These are phyloP conservation scores for Lasioglossum malachurum DNA, from an alignment of 2,888 invertebrate species.

Conservation along the genomic window DNA sequence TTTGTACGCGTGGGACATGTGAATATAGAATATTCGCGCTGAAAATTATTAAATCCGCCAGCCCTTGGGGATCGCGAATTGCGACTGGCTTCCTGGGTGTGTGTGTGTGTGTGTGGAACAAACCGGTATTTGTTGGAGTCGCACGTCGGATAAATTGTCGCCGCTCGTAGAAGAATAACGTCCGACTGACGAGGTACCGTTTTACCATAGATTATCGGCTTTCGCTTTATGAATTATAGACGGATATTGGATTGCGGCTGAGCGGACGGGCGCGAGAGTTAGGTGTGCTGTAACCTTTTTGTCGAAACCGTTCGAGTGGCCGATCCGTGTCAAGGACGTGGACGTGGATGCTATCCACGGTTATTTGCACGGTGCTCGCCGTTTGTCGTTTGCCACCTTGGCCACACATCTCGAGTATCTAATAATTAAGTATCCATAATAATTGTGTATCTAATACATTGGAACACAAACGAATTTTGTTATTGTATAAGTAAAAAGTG, in stretches of 20 bases:
- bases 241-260: slow-evolving; percentile 60
- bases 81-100: not conserved
- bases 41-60: slow-evolving; percentile 2
- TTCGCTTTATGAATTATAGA: slow-evolving; percentile 66
- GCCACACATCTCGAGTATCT: not conserved
- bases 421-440: slow-evolving; percentile 9
- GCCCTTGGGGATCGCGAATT: not conserved
- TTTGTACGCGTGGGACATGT: not conserved
- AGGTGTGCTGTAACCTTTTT: slow-evolving; percentile 49
- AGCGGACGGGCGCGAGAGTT: slow-evolving; percentile 39
- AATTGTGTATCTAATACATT: not conserved
- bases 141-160: not conserved
- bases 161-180: slow-evolving; percentile 56
- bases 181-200: slow-evolving; percentile 44
- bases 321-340: slow-evolving; percentile 38
- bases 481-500: not conserved
- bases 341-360: slow-evolving; percentile 5
- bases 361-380: slow-evolving; percentile 10
- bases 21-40: not conserved
- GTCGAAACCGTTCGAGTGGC: slow-evolving; percentile 20
- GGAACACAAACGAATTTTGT: not conserved
- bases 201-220: slow-evolving; percentile 64
- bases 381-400: not conserved
- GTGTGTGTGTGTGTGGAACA: not conserved
- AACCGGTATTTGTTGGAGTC: not conserved